Conservation (phyloP, 2,113 vertebrate species). For the Salvelinus fontinalis region DNA sequence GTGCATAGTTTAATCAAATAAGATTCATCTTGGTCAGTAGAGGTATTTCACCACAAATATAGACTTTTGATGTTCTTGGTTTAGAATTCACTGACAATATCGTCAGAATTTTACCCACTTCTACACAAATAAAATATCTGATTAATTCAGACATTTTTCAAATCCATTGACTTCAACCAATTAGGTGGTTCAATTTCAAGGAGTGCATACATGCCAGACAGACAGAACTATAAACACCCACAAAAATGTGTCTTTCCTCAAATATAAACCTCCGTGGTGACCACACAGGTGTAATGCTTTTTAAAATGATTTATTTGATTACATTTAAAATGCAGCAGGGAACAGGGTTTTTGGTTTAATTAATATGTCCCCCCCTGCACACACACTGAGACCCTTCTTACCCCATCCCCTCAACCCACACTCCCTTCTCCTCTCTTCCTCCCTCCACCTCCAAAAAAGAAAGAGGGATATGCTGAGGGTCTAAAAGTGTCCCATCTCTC, state of each 20-base stretch:
- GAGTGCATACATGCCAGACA: background rate
- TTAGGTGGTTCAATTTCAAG: background rate
- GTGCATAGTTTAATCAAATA: background rate
- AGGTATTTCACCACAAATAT: too few species aligned
- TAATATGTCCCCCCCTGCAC: slow-evolving; percentile 15
- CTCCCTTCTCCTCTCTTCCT: slow-evolving; percentile 22
- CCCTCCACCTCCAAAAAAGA: background rate
- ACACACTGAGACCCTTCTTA: background rate
- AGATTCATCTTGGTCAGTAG: background rate
- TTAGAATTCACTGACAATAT: too few species aligned
- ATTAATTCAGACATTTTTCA: background rate
- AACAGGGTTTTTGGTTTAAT: slow-evolving; percentile 8
- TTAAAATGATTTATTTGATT: slow-evolving; percentile 16
- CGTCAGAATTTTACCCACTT: too few species aligned
- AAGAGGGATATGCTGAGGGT: slow-evolving; percentile 10
- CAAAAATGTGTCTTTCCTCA: slow-evolving; percentile 7
- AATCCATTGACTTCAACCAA: background rate
- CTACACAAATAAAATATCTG: background rate
- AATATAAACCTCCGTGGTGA: slow-evolving; percentile 21
- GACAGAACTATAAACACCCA: background rate
- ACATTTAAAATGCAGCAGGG: slow-evolving; percentile 26
- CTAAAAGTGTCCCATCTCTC: slow-evolving; percentile 23
- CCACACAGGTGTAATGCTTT: background rate
- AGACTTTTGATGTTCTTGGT: too few species aligned
- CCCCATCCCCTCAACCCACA: background rate